Evolutionary conservation across 2,888 invertebrate species (phyloP).

Genomic region (Baccha elongata): DNA sequence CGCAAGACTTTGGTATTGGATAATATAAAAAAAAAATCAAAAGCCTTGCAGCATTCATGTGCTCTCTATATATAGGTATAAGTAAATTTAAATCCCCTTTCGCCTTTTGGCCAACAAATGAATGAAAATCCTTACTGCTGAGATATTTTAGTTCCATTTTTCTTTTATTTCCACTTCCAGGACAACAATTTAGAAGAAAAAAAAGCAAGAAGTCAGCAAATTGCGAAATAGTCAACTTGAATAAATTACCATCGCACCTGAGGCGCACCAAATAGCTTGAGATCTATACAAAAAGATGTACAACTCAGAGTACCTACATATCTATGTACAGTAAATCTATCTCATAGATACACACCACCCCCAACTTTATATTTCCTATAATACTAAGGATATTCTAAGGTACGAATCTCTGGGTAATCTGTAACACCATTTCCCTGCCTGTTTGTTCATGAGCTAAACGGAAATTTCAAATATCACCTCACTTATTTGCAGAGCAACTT

Average conservation of each 20-base stretch:
- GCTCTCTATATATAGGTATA: constrained; percentile 2
- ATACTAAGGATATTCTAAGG: not conserved
- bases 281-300: constrained; percentile 15
- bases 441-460: constrained; percentile 37
- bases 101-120: constrained; percentile 28
- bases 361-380: not conserved
- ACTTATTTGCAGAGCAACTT: constrained; percentile 61
- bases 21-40: not conserved
- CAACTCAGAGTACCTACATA: constrained; percentile 12
- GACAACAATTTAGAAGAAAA: constrained; percentile 41
- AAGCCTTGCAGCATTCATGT: constrained; percentile 18
- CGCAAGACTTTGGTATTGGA: not conserved
- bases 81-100: constrained; percentile 36
- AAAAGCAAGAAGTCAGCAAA: constrained; percentile 24
- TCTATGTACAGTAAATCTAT: constrained; percentile 43
- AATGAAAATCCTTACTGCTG: constrained; percentile 25
- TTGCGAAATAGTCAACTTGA: constrained; percentile 61
- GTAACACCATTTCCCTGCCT: constrained; percentile 59
- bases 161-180: constrained; percentile 35
- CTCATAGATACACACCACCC: constrained; percentile 12
- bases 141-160: constrained; percentile 35
- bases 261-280: constrained; percentile 40
- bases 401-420: constrained; percentile 32
- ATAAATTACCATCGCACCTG: constrained; percentile 62
- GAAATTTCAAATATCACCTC: constrained; percentile 56